phyloP scores from a whole-genome alignment of 2,888 invertebrate genomes.

The Polylopha cassiicola region DNA sequence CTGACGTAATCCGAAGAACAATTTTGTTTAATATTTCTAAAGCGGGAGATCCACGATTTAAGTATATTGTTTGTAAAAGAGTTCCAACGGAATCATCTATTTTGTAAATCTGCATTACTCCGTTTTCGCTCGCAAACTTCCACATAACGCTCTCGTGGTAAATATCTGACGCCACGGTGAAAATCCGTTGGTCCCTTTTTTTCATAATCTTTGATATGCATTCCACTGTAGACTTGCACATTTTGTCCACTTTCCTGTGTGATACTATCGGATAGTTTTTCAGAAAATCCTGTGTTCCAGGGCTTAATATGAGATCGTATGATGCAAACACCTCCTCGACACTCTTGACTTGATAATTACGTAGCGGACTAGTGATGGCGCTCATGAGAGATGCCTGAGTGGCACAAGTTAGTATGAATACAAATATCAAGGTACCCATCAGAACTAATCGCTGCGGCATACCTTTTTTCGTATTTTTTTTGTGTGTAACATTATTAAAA shows the following conservation, averaged over 20 bases:
- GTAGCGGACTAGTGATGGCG: slow-evolving; percentile 32
- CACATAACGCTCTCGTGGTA: slow-evolving; percentile 27
- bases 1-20: slow-evolving; percentile 15
- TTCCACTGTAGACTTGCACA: slow-evolving; percentile 29
- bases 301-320: slow-evolving; percentile 22
- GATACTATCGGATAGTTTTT: not conserved
- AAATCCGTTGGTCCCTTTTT: slow-evolving; percentile 23
- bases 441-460: slow-evolving; percentile 30
- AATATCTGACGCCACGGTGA: slow-evolving; percentile 28
- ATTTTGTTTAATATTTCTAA: slow-evolving; percentile 22
- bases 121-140: slow-evolving; percentile 30
- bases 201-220: slow-evolving; percentile 31
- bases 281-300: slow-evolving; percentile 3
- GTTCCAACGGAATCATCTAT: slow-evolving; percentile 27
- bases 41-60: slow-evolving; percentile 37
- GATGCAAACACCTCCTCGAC: slow-evolving; percentile 23
- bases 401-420: slow-evolving; percentile 35
- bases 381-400: slow-evolving; percentile 35
- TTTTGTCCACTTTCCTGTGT: not conserved
- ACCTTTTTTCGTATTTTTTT: slow-evolving; percentile 24
- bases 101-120: slow-evolving; percentile 26
- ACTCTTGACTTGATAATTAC: slow-evolving; percentile 28
- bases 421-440: slow-evolving; percentile 29
- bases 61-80: slow-evolving; percentile 30
- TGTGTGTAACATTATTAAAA: slow-evolving; percentile 30